A percentile compares a stretch with the other conserved stretches of the same genome.
These are phyloP conservation scores for Rhinolophus sinicus DNA, from an alignment of 2,113 vertebrate species.

Conservation along the genomic window DNA sequence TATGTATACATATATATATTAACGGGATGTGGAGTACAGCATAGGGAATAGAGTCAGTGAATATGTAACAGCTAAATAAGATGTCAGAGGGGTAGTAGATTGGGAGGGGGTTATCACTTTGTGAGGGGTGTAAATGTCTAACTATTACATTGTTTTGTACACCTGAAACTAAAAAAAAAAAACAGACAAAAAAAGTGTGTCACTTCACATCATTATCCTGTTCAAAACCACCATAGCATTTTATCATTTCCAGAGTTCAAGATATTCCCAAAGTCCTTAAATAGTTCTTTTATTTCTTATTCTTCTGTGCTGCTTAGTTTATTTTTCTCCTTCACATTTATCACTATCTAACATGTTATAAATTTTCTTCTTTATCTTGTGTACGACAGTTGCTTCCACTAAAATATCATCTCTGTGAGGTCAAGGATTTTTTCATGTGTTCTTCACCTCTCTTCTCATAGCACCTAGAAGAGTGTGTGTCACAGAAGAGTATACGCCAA, in stretches of 20 bases:
- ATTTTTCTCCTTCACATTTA: neutral
- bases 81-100: no score
- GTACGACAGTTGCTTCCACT: neutral
- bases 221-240: neutral
- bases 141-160: no score
- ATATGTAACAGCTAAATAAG: no score
- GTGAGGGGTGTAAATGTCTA: no score
- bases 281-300: neutral
- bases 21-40: no score
- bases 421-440: neutral
- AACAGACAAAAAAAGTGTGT: neutral
- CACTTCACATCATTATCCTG: neutral
- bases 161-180: no score
- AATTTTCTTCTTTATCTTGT: neutral
- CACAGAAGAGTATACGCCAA: neutral
- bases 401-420: neutral
- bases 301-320: neutral
- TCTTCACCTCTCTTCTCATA: neutral
- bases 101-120: no score
- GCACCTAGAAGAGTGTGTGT: neutral
- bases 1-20: no score
- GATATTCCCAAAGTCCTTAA: neutral
- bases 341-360: neutral
- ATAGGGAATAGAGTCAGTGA: no score
- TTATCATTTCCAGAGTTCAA: neutral